phyloP scores from a whole-genome alignment of 2,888 invertebrate genomes.

The Diploptera punctata region DNA sequence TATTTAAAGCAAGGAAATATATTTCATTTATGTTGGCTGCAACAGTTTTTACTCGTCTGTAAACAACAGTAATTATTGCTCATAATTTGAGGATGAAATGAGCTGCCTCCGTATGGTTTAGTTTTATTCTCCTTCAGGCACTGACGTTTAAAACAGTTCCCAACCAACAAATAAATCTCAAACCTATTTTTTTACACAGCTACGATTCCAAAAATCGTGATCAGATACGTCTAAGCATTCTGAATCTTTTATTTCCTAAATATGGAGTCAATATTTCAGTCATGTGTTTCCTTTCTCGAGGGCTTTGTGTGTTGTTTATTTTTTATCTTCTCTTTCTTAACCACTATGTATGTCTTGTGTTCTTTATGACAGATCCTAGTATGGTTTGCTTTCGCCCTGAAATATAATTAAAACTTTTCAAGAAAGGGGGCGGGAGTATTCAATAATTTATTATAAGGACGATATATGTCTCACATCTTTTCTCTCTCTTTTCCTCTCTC shows the following conservation, averaged over 20 bases:
- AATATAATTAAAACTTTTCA: conserved; percentile 29
- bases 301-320: conserved; percentile 2
- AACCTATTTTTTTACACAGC: too few species aligned
- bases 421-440: conserved; percentile 10
- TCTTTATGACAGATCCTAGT: conserved; percentile 23
- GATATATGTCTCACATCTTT: conserved; percentile 28
- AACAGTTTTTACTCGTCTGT: too few species aligned
- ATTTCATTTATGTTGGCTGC: too few species aligned
- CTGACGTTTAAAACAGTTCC: too few species aligned
- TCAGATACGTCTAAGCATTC: background rate
- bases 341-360: background rate
- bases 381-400: conserved; percentile 22
- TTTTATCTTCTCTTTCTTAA: background rate
- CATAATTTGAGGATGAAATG: too few species aligned
- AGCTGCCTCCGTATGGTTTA: too few species aligned
- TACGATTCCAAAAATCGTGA: too few species aligned
- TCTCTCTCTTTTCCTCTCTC: background rate
- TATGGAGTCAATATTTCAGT: conserved; percentile 2
- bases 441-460: conserved; percentile 29
- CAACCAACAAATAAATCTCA: too few species aligned
- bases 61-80: too few species aligned
- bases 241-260: conserved; percentile 10
- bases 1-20: too few species aligned
- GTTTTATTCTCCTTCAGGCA: too few species aligned
- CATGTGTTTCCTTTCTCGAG: conserved; percentile 17